A percentile compares a stretch with the other conserved stretches of the same genome.
These are phyloP conservation scores for Brachyrhaphis roseni DNA, from an alignment of 2,797 vertebrate genomes.

Conservation along the genomic window DNA sequence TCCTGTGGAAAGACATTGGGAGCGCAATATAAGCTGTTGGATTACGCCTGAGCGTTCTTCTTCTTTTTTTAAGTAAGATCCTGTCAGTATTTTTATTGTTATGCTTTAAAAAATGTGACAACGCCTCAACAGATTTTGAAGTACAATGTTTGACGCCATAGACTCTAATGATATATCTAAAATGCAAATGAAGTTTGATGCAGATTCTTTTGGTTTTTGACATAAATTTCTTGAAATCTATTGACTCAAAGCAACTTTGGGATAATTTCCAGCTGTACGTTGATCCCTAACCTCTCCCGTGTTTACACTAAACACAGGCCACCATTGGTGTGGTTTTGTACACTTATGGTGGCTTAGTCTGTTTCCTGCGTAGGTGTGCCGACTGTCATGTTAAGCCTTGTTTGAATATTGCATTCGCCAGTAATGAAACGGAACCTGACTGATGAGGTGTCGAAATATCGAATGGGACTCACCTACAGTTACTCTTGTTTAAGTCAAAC, in stretches of 20 bases:
- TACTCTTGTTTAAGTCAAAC: slow-evolving; percentile 6
- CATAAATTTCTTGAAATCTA: slow-evolving; percentile 1
- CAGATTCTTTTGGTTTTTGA: not conserved
- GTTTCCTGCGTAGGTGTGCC: slow-evolving; percentile 25
- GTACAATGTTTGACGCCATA: slow-evolving; percentile 15
- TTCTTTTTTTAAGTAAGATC: slow-evolving; percentile 13
- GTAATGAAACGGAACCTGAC: slow-evolving; percentile 5
- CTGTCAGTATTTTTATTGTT: slow-evolving; percentile 49
- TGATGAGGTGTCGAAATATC: not conserved
- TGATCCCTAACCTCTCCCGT: slow-evolving; percentile 6
- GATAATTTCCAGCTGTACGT: slow-evolving; percentile 14
- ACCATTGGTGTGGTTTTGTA: slow-evolving; percentile 8
- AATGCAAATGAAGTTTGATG: slow-evolving; percentile 60
- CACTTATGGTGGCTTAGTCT: not conserved
- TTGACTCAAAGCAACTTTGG: slow-evolving; percentile 7
- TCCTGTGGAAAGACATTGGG: slow-evolving; percentile 8
- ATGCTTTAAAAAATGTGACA: slow-evolving; percentile 53
- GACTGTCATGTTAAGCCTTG: slow-evolving; percentile 31
- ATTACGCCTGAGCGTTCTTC: slow-evolving; percentile 3
- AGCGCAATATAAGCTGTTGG: slow-evolving; percentile 50
- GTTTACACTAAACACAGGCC: slow-evolving; percentile 52
- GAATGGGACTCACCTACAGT: not conserved
- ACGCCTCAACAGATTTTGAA: slow-evolving; percentile 44
- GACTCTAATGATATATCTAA: slow-evolving; percentile 40
- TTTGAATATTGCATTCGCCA: slow-evolving; percentile 16